Conservation (phyloP, 2,113 vertebrate genomes). For the Lagopus muta region DNA sequence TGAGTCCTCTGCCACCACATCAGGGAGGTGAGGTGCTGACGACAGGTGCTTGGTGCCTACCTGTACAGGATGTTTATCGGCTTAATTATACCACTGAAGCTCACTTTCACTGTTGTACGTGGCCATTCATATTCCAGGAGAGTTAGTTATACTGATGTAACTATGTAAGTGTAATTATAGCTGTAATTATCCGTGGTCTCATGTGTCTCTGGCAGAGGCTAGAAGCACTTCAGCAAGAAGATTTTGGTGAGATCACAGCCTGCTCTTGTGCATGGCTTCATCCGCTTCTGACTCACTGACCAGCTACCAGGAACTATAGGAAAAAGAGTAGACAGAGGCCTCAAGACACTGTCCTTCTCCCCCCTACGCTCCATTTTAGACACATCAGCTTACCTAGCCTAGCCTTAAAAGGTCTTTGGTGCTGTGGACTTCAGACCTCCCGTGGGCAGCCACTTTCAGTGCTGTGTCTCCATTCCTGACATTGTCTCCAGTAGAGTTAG, state of each 20-base stretch:
- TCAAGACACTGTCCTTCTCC: background rate
- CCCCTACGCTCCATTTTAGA: background rate
- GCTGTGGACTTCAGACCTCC: background rate
- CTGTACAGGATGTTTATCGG: conserved; percentile 29
- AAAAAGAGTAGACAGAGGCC: background rate
- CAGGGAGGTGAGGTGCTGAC: conserved; percentile 19
- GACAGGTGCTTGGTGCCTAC: background rate
- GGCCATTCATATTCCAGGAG: background rate
- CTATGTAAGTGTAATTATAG: conserved; percentile 24
- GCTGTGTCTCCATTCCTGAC: background rate
- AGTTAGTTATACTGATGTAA: conserved; percentile 55
- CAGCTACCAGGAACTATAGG: background rate
- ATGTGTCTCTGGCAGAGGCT: conserved; percentile 46
- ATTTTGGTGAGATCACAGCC: conserved; percentile 61
- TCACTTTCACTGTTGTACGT: conserved; percentile 55
- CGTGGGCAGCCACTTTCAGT: background rate
- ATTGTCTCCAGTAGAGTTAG: background rate
- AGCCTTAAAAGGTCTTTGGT: background rate
- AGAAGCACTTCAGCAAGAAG: conserved; percentile 43
- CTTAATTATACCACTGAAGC: conserved; percentile 38
- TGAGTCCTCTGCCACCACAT: background rate
- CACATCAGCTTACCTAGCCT: background rate
- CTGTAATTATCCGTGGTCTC: conserved; percentile 47
- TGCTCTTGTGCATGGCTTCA: conserved; percentile 28
- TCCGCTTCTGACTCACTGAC: conserved; percentile 52